A percentile compares a stretch with the other conserved stretches of the same genome.
phyloP scores from a whole-genome alignment of 2,113 vertebrate genomes.

The Phaetusa simplex region DNA sequence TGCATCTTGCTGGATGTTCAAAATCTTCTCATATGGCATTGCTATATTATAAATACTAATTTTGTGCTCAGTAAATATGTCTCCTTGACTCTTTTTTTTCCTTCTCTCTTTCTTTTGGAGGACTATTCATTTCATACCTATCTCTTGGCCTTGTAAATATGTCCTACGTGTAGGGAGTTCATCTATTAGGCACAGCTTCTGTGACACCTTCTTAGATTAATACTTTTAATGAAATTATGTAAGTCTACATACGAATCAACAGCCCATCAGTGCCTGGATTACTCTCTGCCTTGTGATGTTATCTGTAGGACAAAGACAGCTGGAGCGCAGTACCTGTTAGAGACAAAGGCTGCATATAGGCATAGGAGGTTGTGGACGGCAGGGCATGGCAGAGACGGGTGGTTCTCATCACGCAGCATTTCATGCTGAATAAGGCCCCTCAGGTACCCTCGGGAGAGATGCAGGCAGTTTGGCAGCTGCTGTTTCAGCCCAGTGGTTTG shows the following conservation, averaged over 20 bases:
- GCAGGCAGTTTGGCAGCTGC: background rate
- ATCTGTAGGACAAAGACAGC: background rate
- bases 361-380: background rate
- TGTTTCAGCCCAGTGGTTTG: background rate
- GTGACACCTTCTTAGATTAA: background rate
- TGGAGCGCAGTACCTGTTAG: background rate
- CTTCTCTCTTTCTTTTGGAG: background rate
- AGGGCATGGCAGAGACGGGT: accelerated
- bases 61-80: background rate
- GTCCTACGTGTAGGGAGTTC: background rate
- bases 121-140: background rate
- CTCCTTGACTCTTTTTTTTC: background rate
- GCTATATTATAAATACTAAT: background rate
- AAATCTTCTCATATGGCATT: background rate
- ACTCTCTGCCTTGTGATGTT: background rate
- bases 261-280: background rate
- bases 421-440: background rate
- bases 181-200: background rate
- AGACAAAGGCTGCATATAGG: accelerated
- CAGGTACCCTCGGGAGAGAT: background rate
- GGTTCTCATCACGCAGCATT: background rate
- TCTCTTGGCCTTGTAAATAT: background rate
- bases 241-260: background rate
- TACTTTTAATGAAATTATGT: background rate
- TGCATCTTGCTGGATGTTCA: background rate